phyloP scores from a whole-genome alignment of 2,888 invertebrate genomes.

The Drosophila testacea region DNA sequence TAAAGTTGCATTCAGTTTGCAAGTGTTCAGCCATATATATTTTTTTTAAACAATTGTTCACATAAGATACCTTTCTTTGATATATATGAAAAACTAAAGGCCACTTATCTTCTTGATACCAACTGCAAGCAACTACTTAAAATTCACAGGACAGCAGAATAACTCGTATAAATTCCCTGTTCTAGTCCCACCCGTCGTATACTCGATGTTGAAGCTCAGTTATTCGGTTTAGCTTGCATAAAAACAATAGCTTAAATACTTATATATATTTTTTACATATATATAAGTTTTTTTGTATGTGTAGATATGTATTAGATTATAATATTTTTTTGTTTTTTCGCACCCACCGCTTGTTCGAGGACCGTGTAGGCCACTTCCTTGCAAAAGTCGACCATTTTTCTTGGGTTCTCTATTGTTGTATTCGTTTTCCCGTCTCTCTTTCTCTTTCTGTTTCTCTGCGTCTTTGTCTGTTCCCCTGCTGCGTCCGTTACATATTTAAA shows the following conservation, averaged over 20 bases:
- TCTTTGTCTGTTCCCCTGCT: constrained; percentile 23
- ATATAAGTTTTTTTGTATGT: neutral
- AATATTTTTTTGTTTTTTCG: constrained; percentile 32
- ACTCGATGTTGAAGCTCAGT: constrained; percentile 4
- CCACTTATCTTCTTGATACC: constrained; percentile 26
- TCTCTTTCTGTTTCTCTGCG: constrained; percentile 19
- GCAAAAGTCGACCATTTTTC: constrained; percentile 64
- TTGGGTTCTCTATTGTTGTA: constrained; percentile 55
- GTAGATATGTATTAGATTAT: constrained; percentile 18
- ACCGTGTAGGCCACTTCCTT: constrained; percentile 56
- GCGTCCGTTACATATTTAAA: constrained; percentile 68
- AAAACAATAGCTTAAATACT: constrained; percentile 57
- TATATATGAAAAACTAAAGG: constrained; percentile 17
- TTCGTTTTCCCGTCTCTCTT: constrained; percentile 17
- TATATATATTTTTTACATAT: constrained; percentile 17
- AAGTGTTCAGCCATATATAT: neutral
- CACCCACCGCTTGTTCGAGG: constrained; percentile 53
- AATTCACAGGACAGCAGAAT: constrained; percentile 27
- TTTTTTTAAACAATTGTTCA: neutral
- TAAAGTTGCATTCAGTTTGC: neutral
- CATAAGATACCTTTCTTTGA: constrained; percentile 12
- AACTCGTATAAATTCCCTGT: constrained; percentile 17
- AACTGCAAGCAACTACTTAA: constrained; percentile 22
- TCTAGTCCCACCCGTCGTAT: constrained; percentile 2
- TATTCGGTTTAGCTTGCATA: constrained; percentile 38